Conservation (phyloP, 2,888 invertebrate species). For the Parochlus steinenii region DNA sequence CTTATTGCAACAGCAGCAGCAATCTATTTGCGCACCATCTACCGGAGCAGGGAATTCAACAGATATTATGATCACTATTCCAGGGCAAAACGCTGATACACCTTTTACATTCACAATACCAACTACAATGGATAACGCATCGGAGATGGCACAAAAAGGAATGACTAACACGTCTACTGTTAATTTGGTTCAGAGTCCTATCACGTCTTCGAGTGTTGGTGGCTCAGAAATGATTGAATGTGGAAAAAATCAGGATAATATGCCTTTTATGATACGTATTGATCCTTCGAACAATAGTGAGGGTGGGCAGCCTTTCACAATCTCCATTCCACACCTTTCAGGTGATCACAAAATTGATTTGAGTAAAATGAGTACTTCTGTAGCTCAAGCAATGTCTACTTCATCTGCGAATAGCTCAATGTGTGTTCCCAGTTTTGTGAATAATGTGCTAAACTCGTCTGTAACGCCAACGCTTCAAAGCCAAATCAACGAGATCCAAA, state of each 20-base stretch:
- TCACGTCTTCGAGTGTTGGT: not conserved
- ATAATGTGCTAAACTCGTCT: constrained; percentile 14
- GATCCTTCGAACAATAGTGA: constrained; percentile 23
- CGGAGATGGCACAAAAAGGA: constrained; percentile 2
- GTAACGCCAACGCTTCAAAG: constrained; percentile 17
- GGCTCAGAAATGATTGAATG: not conserved
- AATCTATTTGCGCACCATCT: too few relatives aligned
- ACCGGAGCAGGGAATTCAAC: not conserved
- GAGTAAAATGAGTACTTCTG: not conserved
- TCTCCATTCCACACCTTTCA: constrained; percentile 24
- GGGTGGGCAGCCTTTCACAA: constrained; percentile 26
- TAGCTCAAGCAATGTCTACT: constrained; percentile 7
- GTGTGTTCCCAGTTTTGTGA: constrained; percentile 15
- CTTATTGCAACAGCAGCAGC: constrained; percentile 9
- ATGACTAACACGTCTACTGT: not conserved
- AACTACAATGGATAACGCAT: constrained; percentile 15
- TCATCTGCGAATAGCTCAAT: constrained; percentile 11
- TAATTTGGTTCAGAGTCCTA: not conserved
- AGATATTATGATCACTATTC: constrained; percentile 31
- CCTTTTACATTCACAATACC: constrained; percentile 30
- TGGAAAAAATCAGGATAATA: constrained; percentile 20
- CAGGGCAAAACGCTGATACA: constrained; percentile 21
- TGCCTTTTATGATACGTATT: constrained; percentile 26
- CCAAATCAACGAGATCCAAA: constrained; percentile 18
- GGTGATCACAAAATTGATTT: not conserved